These are phyloP conservation scores for Parnassius orleans DNA, from an alignment of 2,888 invertebrate species.

Conservation along the genomic window DNA sequence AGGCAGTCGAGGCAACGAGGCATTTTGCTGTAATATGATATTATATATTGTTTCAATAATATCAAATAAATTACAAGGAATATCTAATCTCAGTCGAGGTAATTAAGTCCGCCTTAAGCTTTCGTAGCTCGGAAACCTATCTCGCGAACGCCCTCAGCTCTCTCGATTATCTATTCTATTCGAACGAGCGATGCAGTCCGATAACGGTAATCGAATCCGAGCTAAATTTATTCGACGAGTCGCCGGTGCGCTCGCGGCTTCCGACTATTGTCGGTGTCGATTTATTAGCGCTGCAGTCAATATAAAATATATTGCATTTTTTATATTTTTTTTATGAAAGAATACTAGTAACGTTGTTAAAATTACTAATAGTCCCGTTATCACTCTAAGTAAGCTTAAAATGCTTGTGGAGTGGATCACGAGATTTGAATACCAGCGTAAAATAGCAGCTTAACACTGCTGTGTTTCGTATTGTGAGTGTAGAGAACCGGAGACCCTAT, in stretches of 20 bases:
- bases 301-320: conserved; percentile 4
- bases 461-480: too few relatives aligned
- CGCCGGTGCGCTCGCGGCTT: conserved; percentile 38
- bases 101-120: conserved; percentile 19
- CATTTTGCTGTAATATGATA: too few relatives aligned
- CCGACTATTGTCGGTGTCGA: conserved; percentile 41
- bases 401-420: too few relatives aligned
- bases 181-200: conserved; percentile 52
- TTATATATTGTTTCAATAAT: too few relatives aligned
- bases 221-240: conserved; percentile 51
- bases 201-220: conserved; percentile 60
- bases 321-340: too few relatives aligned
- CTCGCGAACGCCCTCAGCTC: conserved; percentile 30
- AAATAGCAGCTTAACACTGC: too few relatives aligned
- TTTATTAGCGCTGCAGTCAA: conserved; percentile 36
- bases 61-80: background rate
- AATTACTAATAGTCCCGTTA: too few relatives aligned
- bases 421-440: too few relatives aligned
- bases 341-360: too few relatives aligned
- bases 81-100: conserved; percentile 1
- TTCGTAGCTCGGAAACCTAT: conserved; percentile 24
- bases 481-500: too few relatives aligned
- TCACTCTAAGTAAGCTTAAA: too few relatives aligned
- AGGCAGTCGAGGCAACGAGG: too few relatives aligned
- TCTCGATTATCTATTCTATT: conserved; percentile 46